Evolutionary conservation across 2,113 vertebrate species (phyloP).

Genomic region (Mustelus asterias): DNA sequence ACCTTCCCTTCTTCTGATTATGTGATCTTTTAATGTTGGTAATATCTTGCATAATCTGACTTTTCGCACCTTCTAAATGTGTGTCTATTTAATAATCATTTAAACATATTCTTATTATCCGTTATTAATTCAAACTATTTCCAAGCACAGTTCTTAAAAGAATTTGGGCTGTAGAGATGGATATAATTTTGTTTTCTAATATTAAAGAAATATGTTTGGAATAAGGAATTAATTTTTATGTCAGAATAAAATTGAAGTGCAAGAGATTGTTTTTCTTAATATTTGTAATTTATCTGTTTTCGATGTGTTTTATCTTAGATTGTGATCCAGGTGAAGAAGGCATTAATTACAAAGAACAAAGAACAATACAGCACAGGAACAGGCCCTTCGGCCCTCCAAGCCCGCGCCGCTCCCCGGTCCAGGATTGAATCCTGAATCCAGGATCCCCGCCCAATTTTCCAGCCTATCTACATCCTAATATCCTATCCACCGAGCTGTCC

Average conservation of each 20-base stretch:
- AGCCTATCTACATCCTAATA: too few relatives aligned
- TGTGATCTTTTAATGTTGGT: background rate
- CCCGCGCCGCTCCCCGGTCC: too few relatives aligned
- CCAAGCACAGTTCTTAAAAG: background rate
- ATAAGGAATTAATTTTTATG: background rate
- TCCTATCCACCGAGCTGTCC: too few relatives aligned
- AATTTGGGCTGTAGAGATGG: background rate
- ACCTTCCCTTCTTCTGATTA: background rate
- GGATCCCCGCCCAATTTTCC: too few relatives aligned
- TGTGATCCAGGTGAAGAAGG: background rate
- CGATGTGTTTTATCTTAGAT: background rate
- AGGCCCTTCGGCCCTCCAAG: too few relatives aligned
- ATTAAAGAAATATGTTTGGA: background rate
- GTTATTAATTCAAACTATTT: background rate
- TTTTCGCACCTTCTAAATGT: background rate
- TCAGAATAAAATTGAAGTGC: background rate
- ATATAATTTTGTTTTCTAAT: background rate
- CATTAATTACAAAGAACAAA: too few relatives aligned
- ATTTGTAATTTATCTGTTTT: background rate
- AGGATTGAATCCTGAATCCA: too few relatives aligned
- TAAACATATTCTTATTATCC: background rate
- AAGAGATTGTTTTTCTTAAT: background rate
- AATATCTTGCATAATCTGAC: background rate
- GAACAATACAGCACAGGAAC: too few relatives aligned
- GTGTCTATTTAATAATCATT: background rate